phyloP scores from a whole-genome alignment of 2,113 vertebrate species.

The Leptobrachium ailaonicum region DNA sequence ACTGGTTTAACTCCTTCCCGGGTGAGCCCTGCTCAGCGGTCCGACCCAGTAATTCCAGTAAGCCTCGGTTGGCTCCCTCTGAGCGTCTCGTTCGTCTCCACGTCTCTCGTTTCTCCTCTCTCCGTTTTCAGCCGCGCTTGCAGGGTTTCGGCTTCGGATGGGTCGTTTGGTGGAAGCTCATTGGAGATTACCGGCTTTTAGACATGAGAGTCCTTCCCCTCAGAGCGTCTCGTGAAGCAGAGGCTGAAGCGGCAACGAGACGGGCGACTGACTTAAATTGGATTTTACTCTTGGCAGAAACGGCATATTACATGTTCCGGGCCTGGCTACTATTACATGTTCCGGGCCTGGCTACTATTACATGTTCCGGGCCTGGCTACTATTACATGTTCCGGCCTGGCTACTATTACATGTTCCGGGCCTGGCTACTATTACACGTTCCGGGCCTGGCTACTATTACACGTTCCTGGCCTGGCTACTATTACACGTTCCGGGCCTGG shows the following conservation, averaged over 20 bases:
- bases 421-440: too few relatives aligned
- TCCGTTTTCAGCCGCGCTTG: slow-evolving; percentile 57
- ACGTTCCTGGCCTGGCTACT: too few relatives aligned
- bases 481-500: too few relatives aligned
- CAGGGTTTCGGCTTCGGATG: slow-evolving; percentile 62
- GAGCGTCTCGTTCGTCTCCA: slow-evolving; percentile 58
- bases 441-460: too few relatives aligned
- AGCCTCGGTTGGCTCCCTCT: slow-evolving; percentile 59
- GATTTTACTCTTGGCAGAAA: slow-evolving; percentile 30
- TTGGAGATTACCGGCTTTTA: slow-evolving; percentile 55
- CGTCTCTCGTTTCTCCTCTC: slow-evolving; percentile 55
- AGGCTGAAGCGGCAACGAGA: slow-evolving; percentile 47
- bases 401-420: too few relatives aligned
- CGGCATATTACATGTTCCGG: slow-evolving; percentile 50
- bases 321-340: too few relatives aligned
- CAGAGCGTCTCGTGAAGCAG: slow-evolving; percentile 51
- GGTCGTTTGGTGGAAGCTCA: slow-evolving; percentile 54
- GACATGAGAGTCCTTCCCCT: slow-evolving; percentile 47
- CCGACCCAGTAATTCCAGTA: slow-evolving; percentile 68
- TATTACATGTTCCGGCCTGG: too few relatives aligned
- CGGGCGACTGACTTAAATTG: slow-evolving; percentile 34
- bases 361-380: too few relatives aligned
- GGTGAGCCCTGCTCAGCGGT: too few relatives aligned
- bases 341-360: too few relatives aligned
- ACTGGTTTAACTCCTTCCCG: slow-evolving; percentile 61